These are phyloP conservation scores for Bibio marci DNA, from an alignment of 2,888 invertebrate species.

Conservation along the genomic window DNA sequence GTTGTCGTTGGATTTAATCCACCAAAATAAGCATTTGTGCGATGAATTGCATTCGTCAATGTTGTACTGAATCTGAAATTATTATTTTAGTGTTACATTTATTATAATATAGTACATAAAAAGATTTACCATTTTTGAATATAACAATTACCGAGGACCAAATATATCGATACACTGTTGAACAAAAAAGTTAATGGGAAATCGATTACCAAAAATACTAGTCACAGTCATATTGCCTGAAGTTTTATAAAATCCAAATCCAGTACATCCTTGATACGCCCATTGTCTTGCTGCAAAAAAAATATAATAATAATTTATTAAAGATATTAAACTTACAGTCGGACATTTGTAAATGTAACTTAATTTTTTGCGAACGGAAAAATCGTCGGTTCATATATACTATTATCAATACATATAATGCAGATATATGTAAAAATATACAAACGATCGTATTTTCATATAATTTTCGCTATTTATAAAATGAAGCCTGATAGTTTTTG, in stretches of 20 bases:
- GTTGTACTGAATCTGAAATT: no score
- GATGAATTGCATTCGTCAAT: constrained; percentile 40
- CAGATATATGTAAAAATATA: no score
- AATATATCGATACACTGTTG: constrained; percentile 72
- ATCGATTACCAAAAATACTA: constrained; percentile 52
- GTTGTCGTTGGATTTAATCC: constrained; percentile 48
- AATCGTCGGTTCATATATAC: no score
- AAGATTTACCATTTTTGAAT: constrained; percentile 28
- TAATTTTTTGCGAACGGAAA: no score
- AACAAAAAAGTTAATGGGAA: constrained; percentile 59
- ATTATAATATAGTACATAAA: not conserved
- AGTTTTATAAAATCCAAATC: constrained; percentile 91
- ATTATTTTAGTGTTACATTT: no score
- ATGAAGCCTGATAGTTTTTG: no score
- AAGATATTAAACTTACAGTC: no score
- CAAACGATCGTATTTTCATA: no score
- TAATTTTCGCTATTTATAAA: no score
- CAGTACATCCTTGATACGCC: constrained; percentile 90
- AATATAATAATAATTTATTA: no score
- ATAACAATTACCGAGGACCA: constrained; percentile 48
- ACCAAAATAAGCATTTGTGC: constrained; percentile 70
- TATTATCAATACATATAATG: no score
- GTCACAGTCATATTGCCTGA: constrained; percentile 38
- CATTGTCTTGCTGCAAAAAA: constrained; percentile 60
- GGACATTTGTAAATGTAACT: no score